Evolutionary conservation across 2,797 vertebrate genomes (phyloP).

Genomic region (Cuculus canorus): DNA sequence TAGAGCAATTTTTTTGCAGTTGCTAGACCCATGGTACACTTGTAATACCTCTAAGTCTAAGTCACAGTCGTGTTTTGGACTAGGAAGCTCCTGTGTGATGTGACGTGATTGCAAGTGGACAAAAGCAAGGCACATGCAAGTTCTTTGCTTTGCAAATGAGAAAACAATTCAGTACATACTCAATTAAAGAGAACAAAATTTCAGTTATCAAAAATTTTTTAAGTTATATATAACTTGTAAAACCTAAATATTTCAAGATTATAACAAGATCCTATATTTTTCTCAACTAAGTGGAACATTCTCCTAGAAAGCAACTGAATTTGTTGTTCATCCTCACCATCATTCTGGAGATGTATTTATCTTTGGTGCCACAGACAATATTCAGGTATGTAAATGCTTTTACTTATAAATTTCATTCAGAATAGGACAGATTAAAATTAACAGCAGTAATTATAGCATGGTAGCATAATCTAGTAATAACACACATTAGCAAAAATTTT

Average conservation of each 20-base stretch:
- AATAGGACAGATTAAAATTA: background rate
- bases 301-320: conserved; percentile 83
- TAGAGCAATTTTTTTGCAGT: background rate
- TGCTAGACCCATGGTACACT: background rate
- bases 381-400: conserved; percentile 77
- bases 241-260: background rate
- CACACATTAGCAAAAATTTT: background rate
- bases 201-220: background rate
- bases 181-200: background rate
- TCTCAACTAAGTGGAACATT: conserved; percentile 78
- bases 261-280: background rate
- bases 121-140: background rate
- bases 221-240: background rate
- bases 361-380: conserved; percentile 84
- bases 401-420: background rate
- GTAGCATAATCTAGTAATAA: background rate
- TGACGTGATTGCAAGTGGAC: background rate
- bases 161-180: background rate
- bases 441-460: background rate
- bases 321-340: conserved; percentile 80
- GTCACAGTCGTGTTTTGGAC: background rate
- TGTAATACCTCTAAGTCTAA: background rate
- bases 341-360: conserved; percentile 85
- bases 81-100: background rate
- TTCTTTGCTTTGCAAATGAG: background rate